These are phyloP conservation scores for Gymnodraco acuticeps DNA, from an alignment of 2,797 vertebrate species.

Conservation along the genomic window DNA sequence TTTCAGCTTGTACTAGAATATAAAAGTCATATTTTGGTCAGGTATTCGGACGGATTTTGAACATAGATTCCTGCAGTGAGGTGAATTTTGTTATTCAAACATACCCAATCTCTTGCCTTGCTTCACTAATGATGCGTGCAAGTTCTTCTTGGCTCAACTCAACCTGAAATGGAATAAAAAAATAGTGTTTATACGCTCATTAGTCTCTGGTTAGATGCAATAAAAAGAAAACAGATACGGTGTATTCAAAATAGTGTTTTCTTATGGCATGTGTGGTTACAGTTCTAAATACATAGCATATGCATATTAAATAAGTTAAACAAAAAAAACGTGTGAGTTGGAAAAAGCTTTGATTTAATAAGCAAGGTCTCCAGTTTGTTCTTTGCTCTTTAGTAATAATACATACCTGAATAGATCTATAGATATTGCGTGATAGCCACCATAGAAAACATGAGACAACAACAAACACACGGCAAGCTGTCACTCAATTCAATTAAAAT, in stretches of 20 bases:
- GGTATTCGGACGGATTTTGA: background rate
- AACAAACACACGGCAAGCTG: no score
- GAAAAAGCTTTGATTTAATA: background rate
- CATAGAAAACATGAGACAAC: background rate
- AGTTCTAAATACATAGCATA: no score
- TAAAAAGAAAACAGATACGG: background rate
- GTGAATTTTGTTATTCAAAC: background rate
- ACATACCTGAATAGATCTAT: background rate
- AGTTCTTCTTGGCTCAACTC: conserved; percentile 87
- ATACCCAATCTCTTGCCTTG: conserved; percentile 82
- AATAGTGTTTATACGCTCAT: background rate
- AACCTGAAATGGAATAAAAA: conserved; percentile 68
- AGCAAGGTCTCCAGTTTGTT: background rate
- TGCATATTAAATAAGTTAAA: no score
- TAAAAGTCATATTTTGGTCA: background rate
- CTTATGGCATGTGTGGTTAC: background rate
- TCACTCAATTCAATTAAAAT: no score
- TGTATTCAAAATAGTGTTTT: background rate
- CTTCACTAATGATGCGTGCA: conserved; percentile 84
- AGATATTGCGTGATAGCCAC: background rate
- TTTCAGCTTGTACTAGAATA: background rate
- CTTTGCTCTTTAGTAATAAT: background rate
- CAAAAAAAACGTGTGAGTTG: no score
- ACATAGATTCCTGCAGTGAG: background rate
- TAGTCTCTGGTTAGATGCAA: background rate